Percentiles rank a stretch among this genome's conserved stretches.
phyloP scores from a whole-genome alignment of 2,888 invertebrate species.

The Cryptocheilus praepositus region DNA sequence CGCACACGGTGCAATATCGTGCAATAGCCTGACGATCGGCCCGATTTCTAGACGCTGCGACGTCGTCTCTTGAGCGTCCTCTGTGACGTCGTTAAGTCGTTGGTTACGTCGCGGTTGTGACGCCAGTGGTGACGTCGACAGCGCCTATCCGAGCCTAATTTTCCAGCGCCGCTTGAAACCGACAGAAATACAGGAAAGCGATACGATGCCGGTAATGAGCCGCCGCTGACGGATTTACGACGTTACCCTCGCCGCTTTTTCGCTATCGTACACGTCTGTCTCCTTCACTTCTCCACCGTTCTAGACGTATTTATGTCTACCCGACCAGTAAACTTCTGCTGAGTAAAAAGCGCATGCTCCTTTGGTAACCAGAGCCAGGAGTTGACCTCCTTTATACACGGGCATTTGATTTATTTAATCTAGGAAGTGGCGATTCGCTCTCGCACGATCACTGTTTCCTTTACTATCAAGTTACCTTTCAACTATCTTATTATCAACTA shows the following conservation, averaged over 20 bases:
- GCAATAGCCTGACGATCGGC: conserved; percentile 65
- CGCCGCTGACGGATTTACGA: conserved; percentile 66
- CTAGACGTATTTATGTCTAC: background rate
- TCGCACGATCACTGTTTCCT: too few relatives aligned
- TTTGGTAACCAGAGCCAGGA: too few relatives aligned
- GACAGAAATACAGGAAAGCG: conserved; percentile 13
- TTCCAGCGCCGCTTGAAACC: conserved; percentile 39
- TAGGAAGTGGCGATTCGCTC: too few relatives aligned
- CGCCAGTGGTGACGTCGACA: too few relatives aligned
- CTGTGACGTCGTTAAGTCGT: too few relatives aligned
- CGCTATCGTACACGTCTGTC: conserved; percentile 19
- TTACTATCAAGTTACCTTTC: too few relatives aligned
- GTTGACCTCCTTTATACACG: too few relatives aligned
- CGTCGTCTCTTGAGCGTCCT: conserved; percentile 26
- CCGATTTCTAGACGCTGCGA: conserved; percentile 55
- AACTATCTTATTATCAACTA: too few relatives aligned
- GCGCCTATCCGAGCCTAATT: conserved; percentile 45
- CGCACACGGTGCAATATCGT: too few relatives aligned
- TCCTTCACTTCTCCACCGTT: conserved; percentile 29
- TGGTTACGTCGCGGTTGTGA: too few relatives aligned
- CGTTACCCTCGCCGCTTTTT: conserved; percentile 37
- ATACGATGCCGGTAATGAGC: conserved; percentile 59
- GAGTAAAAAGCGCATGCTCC: background rate
- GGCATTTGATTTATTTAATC: too few relatives aligned
- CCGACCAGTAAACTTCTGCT: too few relatives aligned